Evolutionary conservation across 2,797 vertebrate species (phyloP), one percentile per base, ranked within the genome.

Genomic region (Onychomys torridus): DNA sequence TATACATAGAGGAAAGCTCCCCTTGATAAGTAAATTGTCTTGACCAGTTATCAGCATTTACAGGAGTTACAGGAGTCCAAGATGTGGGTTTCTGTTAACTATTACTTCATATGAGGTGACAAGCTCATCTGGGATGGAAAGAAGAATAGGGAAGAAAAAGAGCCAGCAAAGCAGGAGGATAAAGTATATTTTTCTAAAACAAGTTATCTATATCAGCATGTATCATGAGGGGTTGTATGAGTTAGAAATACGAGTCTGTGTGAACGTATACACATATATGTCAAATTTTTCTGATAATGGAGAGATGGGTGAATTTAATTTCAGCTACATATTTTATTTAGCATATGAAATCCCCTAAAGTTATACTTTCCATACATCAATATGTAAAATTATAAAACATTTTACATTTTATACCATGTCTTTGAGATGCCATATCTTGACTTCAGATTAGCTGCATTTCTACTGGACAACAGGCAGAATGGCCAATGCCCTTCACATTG

Each of bases 361-460:
- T 27, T 57, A 55, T 61, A 19, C 32, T 91, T 87, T 93, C 57
- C n/a, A 79, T 14, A 52, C 43, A 21, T 27, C 59, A 57, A 40
- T 65, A 40, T 52, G 55, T 63, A 79, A 43, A 91, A 69, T 61
- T 52, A n/a, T 84, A 37, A 5, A 19, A 13, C n/a, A 91, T 43
- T 79, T 59, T 63, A 52, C 6, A 55, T 82, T 65, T 86, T 88
- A 55, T 43, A 34, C 25, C 12, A 12, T 40, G 1, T 85, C 78
- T 91, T 87, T 89, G 49, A 87, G 95, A 93, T 90, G 37, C 83
- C 52, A 75, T 21, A 55, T 89, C 61, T 86, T 87, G 59, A 67
- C 59, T 78, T 89, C 57, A 94, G 37, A 73, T 14, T 65, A 77
- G 65, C 37, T 52, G 40, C 61, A 86, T 9, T 92, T 71, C 55